A percentile compares a stretch with the other conserved stretches of the same genome.
These are phyloP conservation scores for Tinea semifulvella DNA, from an alignment of 2,888 invertebrate species.

Conservation along the genomic window DNA sequence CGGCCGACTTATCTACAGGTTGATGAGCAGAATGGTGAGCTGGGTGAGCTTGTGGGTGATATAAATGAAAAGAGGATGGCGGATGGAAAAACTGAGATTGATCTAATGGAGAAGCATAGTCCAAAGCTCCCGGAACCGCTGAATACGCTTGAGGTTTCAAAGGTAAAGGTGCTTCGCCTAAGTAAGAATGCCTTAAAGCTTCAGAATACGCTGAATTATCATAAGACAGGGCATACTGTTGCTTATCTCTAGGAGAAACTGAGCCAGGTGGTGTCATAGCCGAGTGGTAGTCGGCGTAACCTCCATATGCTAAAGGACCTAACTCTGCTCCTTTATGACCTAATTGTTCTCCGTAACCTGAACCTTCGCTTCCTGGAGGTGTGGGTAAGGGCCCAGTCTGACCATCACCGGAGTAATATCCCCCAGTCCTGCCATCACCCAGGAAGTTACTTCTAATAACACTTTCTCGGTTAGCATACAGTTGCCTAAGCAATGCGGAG, in stretches of 20 bases:
- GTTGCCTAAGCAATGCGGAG: conserved; percentile 86
- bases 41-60: conserved; percentile 72
- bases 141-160: conserved; percentile 92
- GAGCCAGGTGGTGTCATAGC: conserved; percentile 98
- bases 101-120: conserved; percentile 74
- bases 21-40: conserved; percentile 53
- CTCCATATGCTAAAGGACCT: conserved; percentile 68
- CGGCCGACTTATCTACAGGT: conserved; percentile 68
- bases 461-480: conserved; percentile 94
- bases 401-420: conserved; percentile 64
- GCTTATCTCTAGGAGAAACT: conserved; percentile 91
- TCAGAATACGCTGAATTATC: conserved; percentile 72
- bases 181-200: conserved; percentile 63
- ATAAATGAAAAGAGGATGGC: conserved; percentile 85
- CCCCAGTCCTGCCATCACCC: conserved; percentile 55
- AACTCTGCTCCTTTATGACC: conserved; percentile 65
- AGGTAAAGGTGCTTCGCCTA: conserved; percentile 71
- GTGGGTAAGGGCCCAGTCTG: conserved; percentile 84
- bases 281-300: conserved; percentile 85
- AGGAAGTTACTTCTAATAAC: conserved; percentile 89
- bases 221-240: conserved; percentile 65
- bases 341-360: conserved; percentile 71
- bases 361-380: conserved; percentile 89
- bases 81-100: conserved; percentile 88
- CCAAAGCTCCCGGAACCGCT: conserved; percentile 72